A percentile compares a stretch with the other conserved stretches of the same genome.
phyloP scores from a whole-genome alignment of 1,140 invertebrate genomes.

The Pseudomyrmex cubaensis region DNA sequence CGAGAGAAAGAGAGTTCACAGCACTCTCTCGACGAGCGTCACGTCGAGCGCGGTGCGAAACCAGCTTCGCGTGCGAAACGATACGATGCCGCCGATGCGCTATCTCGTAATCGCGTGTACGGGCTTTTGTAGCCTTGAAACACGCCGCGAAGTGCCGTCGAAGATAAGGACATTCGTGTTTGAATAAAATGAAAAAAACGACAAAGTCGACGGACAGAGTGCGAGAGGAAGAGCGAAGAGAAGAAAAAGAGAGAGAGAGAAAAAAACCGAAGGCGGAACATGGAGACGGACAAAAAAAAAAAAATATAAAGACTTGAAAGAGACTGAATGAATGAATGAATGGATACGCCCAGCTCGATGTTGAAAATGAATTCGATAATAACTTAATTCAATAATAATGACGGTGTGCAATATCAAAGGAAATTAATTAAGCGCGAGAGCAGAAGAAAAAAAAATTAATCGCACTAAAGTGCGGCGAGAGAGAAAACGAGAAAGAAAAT shows the following conservation, averaged over 20 bases:
- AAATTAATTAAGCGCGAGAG: conserved; percentile 5
- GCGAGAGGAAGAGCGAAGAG: not conserved
- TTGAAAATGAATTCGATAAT: conserved; percentile 10
- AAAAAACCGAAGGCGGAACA: not conserved
- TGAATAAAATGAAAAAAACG: conserved; percentile 72
- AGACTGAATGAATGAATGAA: not conserved
- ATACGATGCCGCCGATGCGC: conserved; percentile 73
- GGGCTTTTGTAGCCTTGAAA: conserved; percentile 75
- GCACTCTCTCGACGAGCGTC: conserved; percentile 39
- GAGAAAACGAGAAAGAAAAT: not conserved
- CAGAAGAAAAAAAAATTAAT: not conserved
- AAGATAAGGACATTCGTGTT: conserved; percentile 80
- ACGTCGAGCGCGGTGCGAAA: conserved; percentile 15
- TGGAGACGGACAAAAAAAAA: not conserved
- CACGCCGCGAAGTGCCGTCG: conserved; percentile 59
- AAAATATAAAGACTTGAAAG: not conserved
- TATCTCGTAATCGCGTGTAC: conserved; percentile 83
- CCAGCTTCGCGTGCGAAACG: conserved; percentile 76
- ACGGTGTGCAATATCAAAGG: not conserved
- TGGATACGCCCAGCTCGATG: not conserved
- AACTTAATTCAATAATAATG: conserved; percentile 17
- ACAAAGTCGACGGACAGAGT: not conserved
- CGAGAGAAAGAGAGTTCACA: conserved; percentile 2
- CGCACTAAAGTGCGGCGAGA: not conserved
- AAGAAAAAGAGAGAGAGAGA: not conserved